These are phyloP conservation scores for Misgurnus anguillicaudatus DNA, from an alignment of 2,113 vertebrate genomes.

Conservation along the genomic window DNA sequence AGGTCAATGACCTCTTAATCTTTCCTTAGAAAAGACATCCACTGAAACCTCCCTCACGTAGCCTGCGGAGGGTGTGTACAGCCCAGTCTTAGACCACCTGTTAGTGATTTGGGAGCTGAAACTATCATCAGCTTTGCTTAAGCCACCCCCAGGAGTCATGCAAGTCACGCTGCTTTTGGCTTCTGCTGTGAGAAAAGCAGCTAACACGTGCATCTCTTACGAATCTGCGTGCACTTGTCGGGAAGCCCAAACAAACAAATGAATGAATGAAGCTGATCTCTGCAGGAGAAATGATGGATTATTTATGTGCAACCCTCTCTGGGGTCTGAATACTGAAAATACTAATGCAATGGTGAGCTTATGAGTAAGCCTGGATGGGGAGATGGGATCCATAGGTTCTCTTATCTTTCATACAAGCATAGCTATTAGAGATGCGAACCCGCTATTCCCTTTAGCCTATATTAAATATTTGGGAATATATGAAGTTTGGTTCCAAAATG, in stretches of 20 bases:
- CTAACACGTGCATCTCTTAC: background rate
- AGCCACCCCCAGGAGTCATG: background rate
- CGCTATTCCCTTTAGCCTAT: no score
- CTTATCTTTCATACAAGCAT: slow-evolving; percentile 14
- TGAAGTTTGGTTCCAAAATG: no score
- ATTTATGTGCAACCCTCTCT: slow-evolving; percentile 28
- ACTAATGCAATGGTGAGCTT: slow-evolving; percentile 33
- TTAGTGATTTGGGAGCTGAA: slow-evolving; percentile 36
- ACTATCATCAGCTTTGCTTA: slow-evolving; percentile 28
- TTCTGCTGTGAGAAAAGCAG: background rate
- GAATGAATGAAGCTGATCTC: slow-evolving; percentile 11
- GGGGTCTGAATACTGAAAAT: slow-evolving; percentile 25
- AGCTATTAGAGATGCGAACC: background rate
- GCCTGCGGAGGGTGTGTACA: slow-evolving; percentile 9
- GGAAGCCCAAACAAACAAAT: background rate
- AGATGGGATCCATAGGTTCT: background rate
- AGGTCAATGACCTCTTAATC: slow-evolving; percentile 47
- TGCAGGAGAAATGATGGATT: slow-evolving; percentile 28
- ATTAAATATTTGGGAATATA: no score
- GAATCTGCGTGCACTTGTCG: slow-evolving; percentile 2
- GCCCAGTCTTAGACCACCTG: slow-evolving; percentile 34
- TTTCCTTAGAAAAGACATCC: slow-evolving; percentile 22
- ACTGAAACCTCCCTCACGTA: background rate
- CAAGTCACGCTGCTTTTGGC: slow-evolving; percentile 5
- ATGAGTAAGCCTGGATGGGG: background rate